Percentiles rank a stretch among this genome's conserved stretches.
These are phyloP conservation scores for Trichechus manatus DNA, from an alignment of 2,113 vertebrate genomes.

Conservation along the genomic window DNA sequence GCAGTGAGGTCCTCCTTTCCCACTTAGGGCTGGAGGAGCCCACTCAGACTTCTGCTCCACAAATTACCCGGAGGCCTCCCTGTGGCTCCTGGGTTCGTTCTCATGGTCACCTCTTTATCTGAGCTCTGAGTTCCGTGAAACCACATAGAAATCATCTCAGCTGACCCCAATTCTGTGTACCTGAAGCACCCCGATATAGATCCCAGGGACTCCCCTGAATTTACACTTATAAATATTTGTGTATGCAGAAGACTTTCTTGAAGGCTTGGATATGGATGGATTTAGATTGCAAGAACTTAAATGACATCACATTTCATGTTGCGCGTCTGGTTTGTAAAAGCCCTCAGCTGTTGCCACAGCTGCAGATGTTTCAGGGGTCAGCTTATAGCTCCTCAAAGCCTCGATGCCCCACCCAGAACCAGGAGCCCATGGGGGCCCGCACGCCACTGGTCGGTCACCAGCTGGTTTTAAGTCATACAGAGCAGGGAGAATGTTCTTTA, in stretches of 20 bases:
- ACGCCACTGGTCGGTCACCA: accelerated
- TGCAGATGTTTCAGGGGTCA: not conserved
- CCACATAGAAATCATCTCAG: not conserved
- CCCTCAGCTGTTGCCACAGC: not conserved
- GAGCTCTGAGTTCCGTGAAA: not conserved
- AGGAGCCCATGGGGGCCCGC: no score
- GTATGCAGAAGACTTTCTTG: not conserved
- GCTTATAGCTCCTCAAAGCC: not conserved
- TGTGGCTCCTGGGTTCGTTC: not conserved
- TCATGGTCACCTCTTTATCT: accelerated
- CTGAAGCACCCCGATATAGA: not conserved
- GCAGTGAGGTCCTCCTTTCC: not conserved
- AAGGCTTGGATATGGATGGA: not conserved
- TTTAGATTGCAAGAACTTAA: constrained; percentile 26
- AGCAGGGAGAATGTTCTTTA: not conserved
- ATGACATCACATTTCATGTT: not conserved
- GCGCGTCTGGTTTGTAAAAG: not conserved
- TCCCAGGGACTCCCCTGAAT: not conserved
- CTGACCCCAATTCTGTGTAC: accelerated
- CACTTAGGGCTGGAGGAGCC: accelerated
- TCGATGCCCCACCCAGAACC: not conserved
- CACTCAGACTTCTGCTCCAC: no score
- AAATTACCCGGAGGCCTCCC: not conserved
- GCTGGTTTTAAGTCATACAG: not conserved
- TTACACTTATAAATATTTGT: constrained; percentile 36